Evolutionary conservation across 2,113 vertebrate species (phyloP), one percentile per base, ranked within the genome.

Genomic region (Trichechus manatus): DNA sequence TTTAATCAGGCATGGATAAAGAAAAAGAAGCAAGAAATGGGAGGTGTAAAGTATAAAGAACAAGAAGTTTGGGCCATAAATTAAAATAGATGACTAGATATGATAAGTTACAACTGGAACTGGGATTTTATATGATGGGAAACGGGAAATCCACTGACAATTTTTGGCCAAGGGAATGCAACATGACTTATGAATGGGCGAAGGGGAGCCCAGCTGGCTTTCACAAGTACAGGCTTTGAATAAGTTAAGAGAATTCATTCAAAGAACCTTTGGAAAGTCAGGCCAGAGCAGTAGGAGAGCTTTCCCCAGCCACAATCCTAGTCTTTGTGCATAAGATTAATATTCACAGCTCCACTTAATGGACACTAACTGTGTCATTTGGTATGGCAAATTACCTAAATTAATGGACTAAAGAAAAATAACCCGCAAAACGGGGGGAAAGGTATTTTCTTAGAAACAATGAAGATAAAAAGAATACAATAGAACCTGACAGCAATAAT

Each of bases 261-360:
- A 93, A 68, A 44, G 61, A 56, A 68, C 66, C 77, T 85, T 92
- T 64, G 61, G 72, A 66, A 84, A 22, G 42, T 66, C 9, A 53
- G 70, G 94, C 68, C 27, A 56, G 88, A 75, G 11, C 50, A 59
- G 81, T 56, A 59, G 91, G 74, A 75, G 44, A 63, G 64, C 59
- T 94, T 95, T 87, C 68, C 53, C 22, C 59, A 77, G 10, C 10
- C 42, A 91, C 91, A 94, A 88, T 83, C 61, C 61, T 33, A 47
- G 23, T 78, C 93, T 97, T 86, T 95, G 94, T 88, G 68, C 79
- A 20, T 75, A 53, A 82, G 22, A 72, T 44, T 84, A 90, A 93
- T 89, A 96, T 79, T 85, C 78, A 86, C 4, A 2, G 56, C 94
- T 95, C 77, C 82, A 64, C 44, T 89, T 61, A 91, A 50, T 63